Percentiles rank a stretch among this genome's conserved stretches.
phyloP scores from a whole-genome alignment of 2,888 invertebrate genomes.

The Carcina quercana region DNA sequence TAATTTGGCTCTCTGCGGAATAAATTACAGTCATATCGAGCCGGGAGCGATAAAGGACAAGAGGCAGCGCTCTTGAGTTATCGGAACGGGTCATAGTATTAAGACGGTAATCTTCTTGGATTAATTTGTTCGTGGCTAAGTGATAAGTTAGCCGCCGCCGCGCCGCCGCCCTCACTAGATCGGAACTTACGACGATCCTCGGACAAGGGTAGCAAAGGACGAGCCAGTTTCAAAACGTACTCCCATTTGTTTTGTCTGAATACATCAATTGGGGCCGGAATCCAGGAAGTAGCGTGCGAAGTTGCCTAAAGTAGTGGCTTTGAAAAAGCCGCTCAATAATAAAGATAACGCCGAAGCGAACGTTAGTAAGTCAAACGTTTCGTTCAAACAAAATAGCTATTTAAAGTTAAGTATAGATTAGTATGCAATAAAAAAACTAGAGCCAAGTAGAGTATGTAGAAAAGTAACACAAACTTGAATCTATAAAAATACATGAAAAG shows the following conservation, averaged over 20 bases:
- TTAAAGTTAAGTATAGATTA: too few relatives aligned
- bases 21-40: slow-evolving; percentile 69
- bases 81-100: slow-evolving; percentile 55
- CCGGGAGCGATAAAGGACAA: slow-evolving; percentile 59
- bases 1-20: slow-evolving; percentile 69
- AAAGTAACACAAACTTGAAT: slow-evolving; percentile 58
- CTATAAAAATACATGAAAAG: too few relatives aligned
- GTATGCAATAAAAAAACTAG: too few relatives aligned
- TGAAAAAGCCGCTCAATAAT: slow-evolving; percentile 35
- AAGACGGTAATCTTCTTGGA: slow-evolving; percentile 57
- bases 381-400: too few relatives aligned
- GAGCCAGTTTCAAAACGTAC: slow-evolving; percentile 25
- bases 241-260: slow-evolving; percentile 26
- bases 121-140: slow-evolving; percentile 64
- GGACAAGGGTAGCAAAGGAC: slow-evolving; percentile 31
- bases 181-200: slow-evolving; percentile 41
- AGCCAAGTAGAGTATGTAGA: too few relatives aligned
- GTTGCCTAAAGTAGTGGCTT: slow-evolving; percentile 26
- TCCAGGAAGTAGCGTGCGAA: slow-evolving; percentile 22
- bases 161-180: slow-evolving; percentile 25
- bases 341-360: slow-evolving; percentile 41
- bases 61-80: slow-evolving; percentile 52
- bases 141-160: slow-evolving; percentile 53
- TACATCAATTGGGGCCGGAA: slow-evolving; percentile 27
- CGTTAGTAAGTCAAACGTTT: slow-evolving; percentile 35